phyloP scores from a whole-genome alignment of 1,140 invertebrate species.

The Arctopsyche grandis region DNA sequence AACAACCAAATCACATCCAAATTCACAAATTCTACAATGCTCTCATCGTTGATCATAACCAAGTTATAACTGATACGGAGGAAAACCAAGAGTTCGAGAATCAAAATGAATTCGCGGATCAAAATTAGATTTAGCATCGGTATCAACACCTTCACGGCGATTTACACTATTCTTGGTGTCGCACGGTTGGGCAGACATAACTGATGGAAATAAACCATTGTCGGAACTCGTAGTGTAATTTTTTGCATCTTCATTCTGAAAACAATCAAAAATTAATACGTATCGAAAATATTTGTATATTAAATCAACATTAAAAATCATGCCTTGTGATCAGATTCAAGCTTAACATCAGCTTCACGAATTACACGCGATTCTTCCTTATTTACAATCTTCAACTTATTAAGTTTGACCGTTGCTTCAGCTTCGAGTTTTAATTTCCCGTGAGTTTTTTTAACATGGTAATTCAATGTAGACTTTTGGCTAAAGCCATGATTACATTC shows the following conservation, averaged over 20 bases:
- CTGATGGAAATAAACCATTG: background rate
- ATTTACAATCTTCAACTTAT: background rate
- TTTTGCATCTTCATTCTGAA: background rate
- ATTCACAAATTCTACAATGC: background rate
- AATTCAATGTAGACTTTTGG: conserved; percentile 46
- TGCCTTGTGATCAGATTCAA: background rate
- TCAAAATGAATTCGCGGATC: background rate
- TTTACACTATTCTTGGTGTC: background rate
- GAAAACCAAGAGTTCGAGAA: background rate
- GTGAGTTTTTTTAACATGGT: conserved; percentile 46
- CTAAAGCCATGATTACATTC: conserved; percentile 44
- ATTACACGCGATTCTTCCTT: too few relatives aligned
- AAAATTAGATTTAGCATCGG: background rate
- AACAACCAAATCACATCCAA: too few relatives aligned
- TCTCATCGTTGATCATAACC: too few relatives aligned
- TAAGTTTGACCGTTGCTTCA: background rate
- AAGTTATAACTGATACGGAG: background rate
- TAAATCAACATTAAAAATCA: background rate
- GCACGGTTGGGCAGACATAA: background rate
- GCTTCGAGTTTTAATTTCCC: conserved; percentile 27
- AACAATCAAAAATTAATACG: background rate
- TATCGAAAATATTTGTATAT: background rate
- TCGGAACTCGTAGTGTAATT: background rate
- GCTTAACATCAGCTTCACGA: background rate
- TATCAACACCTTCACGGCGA: background rate